Evolutionary conservation across 2,797 vertebrate species (phyloP).

Genomic region (Garrulus glandarius): DNA sequence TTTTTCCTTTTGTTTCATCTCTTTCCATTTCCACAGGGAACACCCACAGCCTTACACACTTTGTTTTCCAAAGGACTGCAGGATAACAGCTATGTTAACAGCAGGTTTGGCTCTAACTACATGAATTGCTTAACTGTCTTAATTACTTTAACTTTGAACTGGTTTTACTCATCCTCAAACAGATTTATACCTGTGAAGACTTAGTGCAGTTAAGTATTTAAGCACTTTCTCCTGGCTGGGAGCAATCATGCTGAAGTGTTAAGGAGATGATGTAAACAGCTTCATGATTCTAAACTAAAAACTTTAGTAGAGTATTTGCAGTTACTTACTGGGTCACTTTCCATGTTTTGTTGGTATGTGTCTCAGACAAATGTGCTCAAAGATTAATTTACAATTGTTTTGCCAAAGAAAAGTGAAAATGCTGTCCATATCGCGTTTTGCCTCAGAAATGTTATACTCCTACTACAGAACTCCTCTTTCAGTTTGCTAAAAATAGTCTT

Average conservation of each 20-base stretch:
- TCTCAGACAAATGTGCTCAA: background rate
- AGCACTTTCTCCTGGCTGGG: background rate
- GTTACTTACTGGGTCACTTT: background rate
- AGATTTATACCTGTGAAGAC: background rate
- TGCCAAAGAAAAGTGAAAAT: background rate
- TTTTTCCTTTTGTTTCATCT: background rate
- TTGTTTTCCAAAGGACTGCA: background rate
- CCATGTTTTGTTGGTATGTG: background rate
- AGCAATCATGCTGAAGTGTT: background rate
- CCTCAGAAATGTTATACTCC: background rate
- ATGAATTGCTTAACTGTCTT: background rate
- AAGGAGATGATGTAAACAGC: background rate
- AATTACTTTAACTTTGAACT: background rate
- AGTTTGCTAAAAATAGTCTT: constrained; percentile 9
- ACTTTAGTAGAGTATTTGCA: background rate
- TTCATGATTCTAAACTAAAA: background rate
- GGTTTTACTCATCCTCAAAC: background rate
- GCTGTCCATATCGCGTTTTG: background rate
- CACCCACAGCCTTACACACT: background rate
- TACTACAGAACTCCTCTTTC: background rate
- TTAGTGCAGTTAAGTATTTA: background rate
- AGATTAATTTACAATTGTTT: background rate
- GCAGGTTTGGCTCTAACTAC: background rate
- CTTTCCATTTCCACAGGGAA: background rate
- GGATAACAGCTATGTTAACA: background rate